Conservation (phyloP, 2,888 invertebrate species). For the Frankliniella intonsa region DNA sequence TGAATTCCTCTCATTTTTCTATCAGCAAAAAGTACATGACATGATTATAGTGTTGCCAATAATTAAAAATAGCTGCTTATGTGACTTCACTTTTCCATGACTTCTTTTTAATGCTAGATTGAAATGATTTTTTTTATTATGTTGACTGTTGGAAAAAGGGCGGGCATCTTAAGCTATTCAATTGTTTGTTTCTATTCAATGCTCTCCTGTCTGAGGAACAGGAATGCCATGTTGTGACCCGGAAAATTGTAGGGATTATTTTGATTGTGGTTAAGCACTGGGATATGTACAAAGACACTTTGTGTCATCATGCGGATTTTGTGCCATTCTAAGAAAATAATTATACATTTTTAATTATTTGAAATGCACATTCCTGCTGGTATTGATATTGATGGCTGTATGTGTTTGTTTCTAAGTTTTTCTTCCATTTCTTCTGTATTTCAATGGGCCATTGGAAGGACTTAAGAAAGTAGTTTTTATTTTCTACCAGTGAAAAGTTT, state of each 20-base stretch:
- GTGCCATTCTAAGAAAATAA: neutral
- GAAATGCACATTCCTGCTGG: conserved; percentile 17
- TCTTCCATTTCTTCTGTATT: neutral
- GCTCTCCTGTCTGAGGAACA: neutral
- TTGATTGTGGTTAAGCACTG: neutral
- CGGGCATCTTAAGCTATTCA: neutral
- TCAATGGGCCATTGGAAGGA: neutral
- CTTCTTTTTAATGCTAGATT: neutral
- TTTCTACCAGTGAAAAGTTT: neutral
- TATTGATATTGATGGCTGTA: neutral
- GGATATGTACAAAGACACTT: conserved; percentile 9
- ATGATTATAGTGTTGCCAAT: neutral
- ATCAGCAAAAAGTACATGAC: neutral
- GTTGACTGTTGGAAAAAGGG: neutral
- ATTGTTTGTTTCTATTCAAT: neutral
- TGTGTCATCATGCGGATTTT: neutral
- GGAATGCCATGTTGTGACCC: neutral
- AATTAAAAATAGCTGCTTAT: neutral
- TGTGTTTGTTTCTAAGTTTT: neutral
- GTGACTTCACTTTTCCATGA: neutral
- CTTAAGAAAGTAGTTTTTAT: neutral
- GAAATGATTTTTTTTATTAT: neutral
- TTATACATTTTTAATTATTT: neutral
- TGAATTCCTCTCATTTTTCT: neutral
- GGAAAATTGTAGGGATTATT: neutral